A percentile compares a stretch with the other conserved stretches of the same genome.
Conservation (phyloP, 2,113 vertebrate genomes). For the Galbula dea region DNA sequence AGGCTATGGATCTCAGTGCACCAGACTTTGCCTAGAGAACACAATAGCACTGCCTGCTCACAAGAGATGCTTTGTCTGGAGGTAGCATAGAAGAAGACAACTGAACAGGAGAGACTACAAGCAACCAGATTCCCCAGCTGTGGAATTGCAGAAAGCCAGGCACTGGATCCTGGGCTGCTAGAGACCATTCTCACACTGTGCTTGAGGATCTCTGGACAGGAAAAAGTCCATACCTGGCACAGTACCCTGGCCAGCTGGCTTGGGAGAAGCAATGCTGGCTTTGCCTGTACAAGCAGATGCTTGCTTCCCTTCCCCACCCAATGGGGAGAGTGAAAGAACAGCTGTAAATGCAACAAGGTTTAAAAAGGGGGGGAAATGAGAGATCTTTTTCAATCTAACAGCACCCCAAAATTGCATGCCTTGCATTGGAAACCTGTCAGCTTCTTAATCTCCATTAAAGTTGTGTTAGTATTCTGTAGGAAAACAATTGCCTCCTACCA, state of each 20-base stretch:
- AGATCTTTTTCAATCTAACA: no score
- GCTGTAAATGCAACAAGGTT: slow-evolving; percentile 52
- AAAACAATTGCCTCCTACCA: slow-evolving; percentile 42
- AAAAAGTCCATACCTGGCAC: slow-evolving; percentile 8
- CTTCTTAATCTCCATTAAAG: slow-evolving; percentile 7
- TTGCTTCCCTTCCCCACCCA: slow-evolving; percentile 38
- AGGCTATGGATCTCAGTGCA: background rate
- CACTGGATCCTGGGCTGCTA: slow-evolving; percentile 42
- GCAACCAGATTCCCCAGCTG: slow-evolving; percentile 60
- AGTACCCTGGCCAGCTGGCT: slow-evolving; percentile 59
- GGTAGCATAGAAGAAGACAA: background rate
- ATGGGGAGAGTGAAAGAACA: slow-evolving; percentile 45
- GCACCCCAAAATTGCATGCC: background rate
- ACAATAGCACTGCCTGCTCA: background rate
- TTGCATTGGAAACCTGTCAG: background rate
- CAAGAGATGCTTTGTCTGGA: background rate
- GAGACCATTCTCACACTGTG: background rate
- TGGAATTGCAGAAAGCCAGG: slow-evolving; percentile 27
- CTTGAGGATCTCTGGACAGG: slow-evolving; percentile 43
- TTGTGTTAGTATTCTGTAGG: background rate
- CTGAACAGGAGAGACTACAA: background rate
- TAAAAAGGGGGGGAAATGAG: background rate
- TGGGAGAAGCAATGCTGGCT: slow-evolving; percentile 53
- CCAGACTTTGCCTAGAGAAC: background rate
- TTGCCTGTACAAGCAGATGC: slow-evolving; percentile 58